phyloP scores from a whole-genome alignment of 2,888 invertebrate genomes.

The Alloplasta piceator region DNA sequence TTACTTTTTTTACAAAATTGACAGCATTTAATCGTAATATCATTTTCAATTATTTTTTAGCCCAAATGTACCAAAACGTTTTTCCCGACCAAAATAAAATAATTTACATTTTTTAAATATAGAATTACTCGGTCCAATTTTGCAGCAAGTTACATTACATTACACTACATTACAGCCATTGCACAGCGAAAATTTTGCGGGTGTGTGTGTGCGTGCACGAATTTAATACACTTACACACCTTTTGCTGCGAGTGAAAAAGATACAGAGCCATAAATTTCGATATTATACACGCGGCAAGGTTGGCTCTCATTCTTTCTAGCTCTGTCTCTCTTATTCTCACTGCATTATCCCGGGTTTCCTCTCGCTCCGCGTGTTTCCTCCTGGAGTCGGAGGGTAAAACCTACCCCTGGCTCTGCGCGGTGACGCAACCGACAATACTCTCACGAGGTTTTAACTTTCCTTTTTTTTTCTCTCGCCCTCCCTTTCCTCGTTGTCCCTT shows the following conservation, averaged over 20 bases:
- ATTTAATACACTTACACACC: slow-evolving; percentile 2
- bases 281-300: slow-evolving; percentile 80
- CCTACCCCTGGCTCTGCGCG: slow-evolving; percentile 66
- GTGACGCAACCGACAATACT: slow-evolving; percentile 81
- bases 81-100: neutral
- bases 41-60: no score
- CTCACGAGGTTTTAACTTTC: slow-evolving; percentile 78
- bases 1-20: no score
- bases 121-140: slow-evolving; percentile 3
- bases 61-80: no score
- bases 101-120: neutral
- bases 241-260: slow-evolving; percentile 43
- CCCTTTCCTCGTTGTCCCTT: slow-evolving; percentile 42
- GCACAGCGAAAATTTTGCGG: neutral
- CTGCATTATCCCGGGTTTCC: neutral
- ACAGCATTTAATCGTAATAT: no score
- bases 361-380: slow-evolving; percentile 23
- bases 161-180: slow-evolving; percentile 43
- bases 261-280: slow-evolving; percentile 80
- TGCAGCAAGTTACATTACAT: slow-evolving; percentile 23
- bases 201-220: neutral
- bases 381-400: slow-evolving; percentile 43
- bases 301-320: slow-evolving; percentile 40
- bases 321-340: slow-evolving; percentile 35
- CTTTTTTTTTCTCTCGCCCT: slow-evolving; percentile 71